Conservation (phyloP, 2,113 vertebrate species). For the Noturus placidus region DNA sequence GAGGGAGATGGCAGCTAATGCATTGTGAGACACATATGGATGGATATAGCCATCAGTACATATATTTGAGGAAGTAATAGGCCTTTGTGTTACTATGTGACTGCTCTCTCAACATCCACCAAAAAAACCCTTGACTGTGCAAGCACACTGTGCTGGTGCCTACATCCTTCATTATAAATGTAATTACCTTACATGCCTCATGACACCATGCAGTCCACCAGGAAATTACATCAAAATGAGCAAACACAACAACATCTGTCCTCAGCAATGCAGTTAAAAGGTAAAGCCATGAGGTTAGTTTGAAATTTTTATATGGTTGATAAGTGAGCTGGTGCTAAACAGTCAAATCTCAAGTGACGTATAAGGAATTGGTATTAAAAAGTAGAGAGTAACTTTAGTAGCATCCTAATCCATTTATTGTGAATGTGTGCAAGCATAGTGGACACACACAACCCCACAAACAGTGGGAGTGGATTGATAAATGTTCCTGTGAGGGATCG, state of each 20-base stretch:
- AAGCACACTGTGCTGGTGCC: not conserved
- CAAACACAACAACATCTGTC: constrained; percentile 6
- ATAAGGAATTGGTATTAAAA: not conserved
- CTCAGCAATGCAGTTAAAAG: not conserved
- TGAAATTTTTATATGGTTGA: not conserved
- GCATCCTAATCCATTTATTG: constrained; percentile 34
- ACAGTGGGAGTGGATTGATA: constrained; percentile 67
- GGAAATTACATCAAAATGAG: constrained; percentile 19
- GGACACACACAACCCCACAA: constrained; percentile 48
- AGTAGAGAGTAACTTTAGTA: not conserved
- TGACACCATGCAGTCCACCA: constrained; percentile 27
- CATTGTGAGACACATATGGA: not conserved
- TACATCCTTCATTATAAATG: not conserved
- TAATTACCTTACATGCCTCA: constrained; percentile 25
- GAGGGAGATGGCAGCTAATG: not conserved
- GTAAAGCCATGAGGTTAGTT: not conserved
- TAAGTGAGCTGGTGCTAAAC: not conserved
- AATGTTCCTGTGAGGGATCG: constrained; percentile 70
- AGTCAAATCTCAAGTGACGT: not conserved
- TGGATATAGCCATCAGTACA: constrained; percentile 27
- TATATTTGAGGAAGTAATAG: not conserved
- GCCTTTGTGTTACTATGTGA: not conserved
- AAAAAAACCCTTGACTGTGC: not conserved
- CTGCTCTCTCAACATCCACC: constrained; percentile 10
- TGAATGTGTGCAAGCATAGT: constrained; percentile 28